Base-by-base conservation (phyloP, 2,888 invertebrate species). In the Mythimna ferrago region DNA sequence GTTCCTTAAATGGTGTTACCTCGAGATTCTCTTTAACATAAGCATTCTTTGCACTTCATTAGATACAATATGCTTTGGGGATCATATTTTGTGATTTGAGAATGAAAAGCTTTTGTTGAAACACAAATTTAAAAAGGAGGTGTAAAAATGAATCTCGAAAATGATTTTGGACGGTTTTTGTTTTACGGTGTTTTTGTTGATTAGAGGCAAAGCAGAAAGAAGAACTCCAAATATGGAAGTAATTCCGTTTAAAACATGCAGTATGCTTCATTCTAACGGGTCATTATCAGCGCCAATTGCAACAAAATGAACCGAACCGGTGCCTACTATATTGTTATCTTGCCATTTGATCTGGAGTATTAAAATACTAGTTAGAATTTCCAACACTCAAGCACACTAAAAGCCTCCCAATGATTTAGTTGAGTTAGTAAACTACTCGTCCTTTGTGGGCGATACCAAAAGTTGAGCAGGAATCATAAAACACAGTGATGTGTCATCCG, bases 391-490 rank as follows among this genome's bases (percentile, higher is more conserved):
- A 76, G 54, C 60, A 61, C 56, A 82, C 54, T 38, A 44, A 65
- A 38, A 64, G 65, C 21, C 71, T 79, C 57, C 54, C 54, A 44
- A 14, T 68, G 61, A 83, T 83, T 54, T 53, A 65, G 83, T 19
- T 32, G 65, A 68, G 65, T 44, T 48, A 67, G 67, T 66, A 16
- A 68, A 71, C 44, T 56, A 66, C 60, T n/a, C 53, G 21, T 61
- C 63, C 44, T 72, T 72, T 84, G 85, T 78, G 72, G 67, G 67
- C 74, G 65, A 75, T 77, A 71, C 58, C 41, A 35, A 78, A 66
- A 85, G 62, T 77, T 71, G 71, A 67, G 53, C 69, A 66, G 26
- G 58, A 60, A 14, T 60, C 77, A 75, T 86, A 87, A 86, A 86
- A 81, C 70, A 74, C 66, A 70, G 81, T 72, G 66, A 83, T 83